Conservation (phyloP, 1,140 invertebrate genomes). For the Macrotrachela quadricornifera region DNA sequence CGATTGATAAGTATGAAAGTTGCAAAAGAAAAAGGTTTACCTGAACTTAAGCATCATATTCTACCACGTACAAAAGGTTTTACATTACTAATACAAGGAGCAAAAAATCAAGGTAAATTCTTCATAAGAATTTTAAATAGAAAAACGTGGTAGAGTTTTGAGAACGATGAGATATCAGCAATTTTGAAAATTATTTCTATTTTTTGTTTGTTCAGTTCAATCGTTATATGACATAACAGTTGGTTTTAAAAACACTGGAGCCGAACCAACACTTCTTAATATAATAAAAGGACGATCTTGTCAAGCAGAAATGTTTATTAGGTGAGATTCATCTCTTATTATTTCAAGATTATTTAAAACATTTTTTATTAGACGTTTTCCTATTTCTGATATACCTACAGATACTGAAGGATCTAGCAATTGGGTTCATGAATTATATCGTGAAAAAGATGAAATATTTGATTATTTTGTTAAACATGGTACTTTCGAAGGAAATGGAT, state of each 20-base stretch:
- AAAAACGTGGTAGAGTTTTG: too few species aligned
- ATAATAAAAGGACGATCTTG: too few species aligned
- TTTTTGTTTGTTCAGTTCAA: slow-evolving; percentile 31
- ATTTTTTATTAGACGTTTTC: slow-evolving; percentile 54
- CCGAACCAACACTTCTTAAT: slow-evolving; percentile 43
- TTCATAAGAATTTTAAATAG: not conserved
- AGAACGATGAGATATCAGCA: too few species aligned
- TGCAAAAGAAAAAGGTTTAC: slow-evolving; percentile 59
- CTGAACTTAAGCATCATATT: slow-evolving; percentile 63
- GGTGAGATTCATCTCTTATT: slow-evolving; percentile 51
- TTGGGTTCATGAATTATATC: slow-evolving; percentile 52
- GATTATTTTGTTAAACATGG: not conserved
- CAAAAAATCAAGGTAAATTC: not conserved
- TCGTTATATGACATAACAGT: slow-evolving; percentile 64
- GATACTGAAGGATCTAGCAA: slow-evolving; percentile 42
- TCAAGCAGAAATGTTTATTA: too few species aligned
- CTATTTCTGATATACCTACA: slow-evolving; percentile 52
- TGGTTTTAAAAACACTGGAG: slow-evolving; percentile 37
- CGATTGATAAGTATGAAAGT: slow-evolving; percentile 65
- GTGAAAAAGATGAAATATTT: slow-evolving; percentile 13
- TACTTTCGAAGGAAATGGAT: too few species aligned
- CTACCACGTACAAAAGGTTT: slow-evolving; percentile 77
- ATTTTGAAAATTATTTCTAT: not conserved
- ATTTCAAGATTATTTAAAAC: slow-evolving; percentile 49
- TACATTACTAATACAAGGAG: slow-evolving; percentile 11